Conservation (phyloP, 2,888 invertebrate genomes). For the Epinotia bilunana region DNA sequence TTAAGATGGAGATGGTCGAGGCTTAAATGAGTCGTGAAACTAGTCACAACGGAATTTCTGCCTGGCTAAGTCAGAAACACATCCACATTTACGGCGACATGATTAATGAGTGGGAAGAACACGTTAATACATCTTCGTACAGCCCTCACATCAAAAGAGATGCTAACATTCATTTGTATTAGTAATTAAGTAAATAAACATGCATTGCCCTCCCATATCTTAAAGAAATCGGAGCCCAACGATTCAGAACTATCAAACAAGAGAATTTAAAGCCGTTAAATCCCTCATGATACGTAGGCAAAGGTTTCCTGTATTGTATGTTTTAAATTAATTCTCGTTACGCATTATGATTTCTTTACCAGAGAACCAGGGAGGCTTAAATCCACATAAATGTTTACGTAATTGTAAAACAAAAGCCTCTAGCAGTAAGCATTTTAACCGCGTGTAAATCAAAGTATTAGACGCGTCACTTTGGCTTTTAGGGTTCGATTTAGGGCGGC, state of each 20-base stretch:
- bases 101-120: conserved; percentile 14
- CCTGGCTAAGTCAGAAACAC: neutral
- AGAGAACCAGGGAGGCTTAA: neutral
- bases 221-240: neutral
- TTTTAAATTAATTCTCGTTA: conserved; percentile 29
- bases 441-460: neutral
- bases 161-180: neutral
- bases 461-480: neutral
- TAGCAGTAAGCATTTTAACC: neutral
- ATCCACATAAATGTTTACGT: neutral
- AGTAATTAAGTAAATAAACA: neutral
- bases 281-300: neutral
- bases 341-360: conserved; percentile 26
- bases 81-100: neutral
- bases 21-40: conserved; percentile 18
- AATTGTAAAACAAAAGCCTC: neutral
- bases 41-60: conserved; percentile 5
- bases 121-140: conserved; percentile 9
- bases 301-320: conserved; percentile 17
- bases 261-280: neutral
- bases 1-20: neutral
- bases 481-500: conserved; percentile 22
- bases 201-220: neutral
- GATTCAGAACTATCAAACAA: neutral
- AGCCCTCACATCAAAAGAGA: conserved; percentile 4